phyloP scores from a whole-genome alignment of 2,888 invertebrate species.

The Homarus gammarus region DNA sequence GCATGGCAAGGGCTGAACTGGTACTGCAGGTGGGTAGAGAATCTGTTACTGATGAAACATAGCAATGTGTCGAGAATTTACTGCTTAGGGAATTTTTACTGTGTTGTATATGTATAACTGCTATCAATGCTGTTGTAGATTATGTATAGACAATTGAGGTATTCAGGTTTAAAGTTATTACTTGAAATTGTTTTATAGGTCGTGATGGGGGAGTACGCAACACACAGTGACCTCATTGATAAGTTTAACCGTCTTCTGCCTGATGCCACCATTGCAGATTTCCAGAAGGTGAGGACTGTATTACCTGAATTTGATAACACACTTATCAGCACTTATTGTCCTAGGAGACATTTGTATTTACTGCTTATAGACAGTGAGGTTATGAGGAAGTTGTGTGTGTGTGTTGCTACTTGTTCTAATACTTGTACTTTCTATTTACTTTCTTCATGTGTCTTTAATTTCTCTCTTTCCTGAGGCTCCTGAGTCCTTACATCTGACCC shows the following conservation, averaged over 20 bases:
- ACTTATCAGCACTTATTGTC: too few species aligned
- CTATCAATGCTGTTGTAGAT: neutral
- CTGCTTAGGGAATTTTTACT: neutral
- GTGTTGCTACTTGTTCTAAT: too few species aligned
- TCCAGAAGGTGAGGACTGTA: conserved; percentile 88
- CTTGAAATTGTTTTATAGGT: conserved; percentile 38
- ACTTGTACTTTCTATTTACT: too few species aligned
- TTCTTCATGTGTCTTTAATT: too few species aligned
- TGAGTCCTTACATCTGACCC: too few species aligned
- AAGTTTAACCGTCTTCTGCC: conserved; percentile 94
- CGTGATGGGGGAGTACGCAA: conserved; percentile 78
- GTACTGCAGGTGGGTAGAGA: conserved; percentile 97
- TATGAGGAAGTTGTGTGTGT: too few species aligned
- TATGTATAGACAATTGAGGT: neutral
- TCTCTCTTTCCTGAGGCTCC: too few species aligned
- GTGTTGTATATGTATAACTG: neutral
- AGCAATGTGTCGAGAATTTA: neutral
- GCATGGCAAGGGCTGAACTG: conserved; percentile 99
- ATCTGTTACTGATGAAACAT: neutral
- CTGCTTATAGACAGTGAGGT: too few species aligned
- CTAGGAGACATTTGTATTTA: too few species aligned
- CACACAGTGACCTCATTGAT: conserved; percentile 87
- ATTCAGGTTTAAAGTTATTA: too few species aligned
- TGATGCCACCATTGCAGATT: conserved; percentile 92
- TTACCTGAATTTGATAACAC: too few species aligned